A percentile compares a stretch with the other conserved stretches of the same genome.
These are phyloP conservation scores for Arctopsyche grandis DNA, from an alignment of 1,140 invertebrate genomes.

Conservation along the genomic window DNA sequence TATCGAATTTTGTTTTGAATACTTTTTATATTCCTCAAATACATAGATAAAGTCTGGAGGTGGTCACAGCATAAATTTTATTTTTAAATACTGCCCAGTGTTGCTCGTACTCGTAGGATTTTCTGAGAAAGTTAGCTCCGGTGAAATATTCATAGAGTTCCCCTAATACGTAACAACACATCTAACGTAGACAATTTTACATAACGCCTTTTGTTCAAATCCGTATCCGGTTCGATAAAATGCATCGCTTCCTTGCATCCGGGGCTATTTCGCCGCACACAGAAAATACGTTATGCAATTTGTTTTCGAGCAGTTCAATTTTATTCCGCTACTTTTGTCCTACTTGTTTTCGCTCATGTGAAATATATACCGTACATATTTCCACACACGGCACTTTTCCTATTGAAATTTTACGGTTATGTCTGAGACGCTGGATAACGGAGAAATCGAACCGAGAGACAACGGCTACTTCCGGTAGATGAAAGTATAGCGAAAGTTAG, in stretches of 20 bases:
- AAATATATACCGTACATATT: slow-evolving; percentile 25
- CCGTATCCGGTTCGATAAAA: slow-evolving; percentile 40
- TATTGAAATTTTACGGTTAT: slow-evolving; percentile 29
- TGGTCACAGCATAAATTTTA: too few relatives aligned
- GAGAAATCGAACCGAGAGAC: neutral
- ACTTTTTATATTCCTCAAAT: too few relatives aligned
- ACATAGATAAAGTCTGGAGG: too few relatives aligned
- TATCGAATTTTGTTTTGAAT: too few relatives aligned
- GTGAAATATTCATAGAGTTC: too few relatives aligned
- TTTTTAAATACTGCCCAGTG: too few relatives aligned
- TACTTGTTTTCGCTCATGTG: slow-evolving; percentile 19
- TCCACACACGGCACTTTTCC: slow-evolving; percentile 1
- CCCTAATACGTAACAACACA: too few relatives aligned
- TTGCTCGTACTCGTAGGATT: too few relatives aligned
- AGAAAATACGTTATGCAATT: slow-evolving; percentile 50
- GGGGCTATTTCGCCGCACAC: slow-evolving; percentile 18
- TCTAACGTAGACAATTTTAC: too few relatives aligned
- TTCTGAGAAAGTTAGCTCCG: too few relatives aligned
- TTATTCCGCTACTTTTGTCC: slow-evolving; percentile 39
- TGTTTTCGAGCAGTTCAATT: slow-evolving; percentile 47
- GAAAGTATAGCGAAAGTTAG: neutral
- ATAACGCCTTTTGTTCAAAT: slow-evolving; percentile 16
- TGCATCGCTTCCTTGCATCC: slow-evolving; percentile 30
- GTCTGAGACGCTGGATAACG: neutral
- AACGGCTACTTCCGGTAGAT: neutral